Percentiles rank a stretch among this genome's conserved stretches.
These are phyloP conservation scores for Procambarus virginalis DNA, from an alignment of 1,140 invertebrate genomes.

Conservation along the genomic window DNA sequence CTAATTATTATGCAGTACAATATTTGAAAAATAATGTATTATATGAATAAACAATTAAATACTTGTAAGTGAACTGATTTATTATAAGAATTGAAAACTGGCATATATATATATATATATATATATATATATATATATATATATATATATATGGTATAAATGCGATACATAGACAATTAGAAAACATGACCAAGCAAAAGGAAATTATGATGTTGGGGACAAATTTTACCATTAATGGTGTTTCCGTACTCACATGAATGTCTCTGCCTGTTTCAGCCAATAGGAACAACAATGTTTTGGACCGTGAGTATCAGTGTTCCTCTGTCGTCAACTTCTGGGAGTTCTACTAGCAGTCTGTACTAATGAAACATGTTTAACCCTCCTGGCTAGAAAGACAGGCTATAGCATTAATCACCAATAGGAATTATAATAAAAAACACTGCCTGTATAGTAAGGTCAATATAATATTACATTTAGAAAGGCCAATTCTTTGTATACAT, in stretches of 20 bases:
- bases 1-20: constrained; percentile 12
- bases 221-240: constrained; percentile 38
- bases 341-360: constrained; percentile 34
- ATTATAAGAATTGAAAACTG: constrained; percentile 35
- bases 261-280: constrained; percentile 69
- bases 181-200: constrained; percentile 25
- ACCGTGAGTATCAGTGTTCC: constrained; percentile 70
- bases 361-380: constrained; percentile 18
- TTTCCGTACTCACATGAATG: constrained; percentile 54
- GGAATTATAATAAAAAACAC: constrained; percentile 5
- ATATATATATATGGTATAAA: neutral
- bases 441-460: constrained; percentile 5
- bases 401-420: constrained; percentile 11
- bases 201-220: neutral
- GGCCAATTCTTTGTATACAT: neutral
- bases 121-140: constrained; percentile 19
- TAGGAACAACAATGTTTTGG: constrained; percentile 71
- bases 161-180: neutral
- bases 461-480: neutral
- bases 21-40: constrained; percentile 18
- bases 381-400: constrained; percentile 16
- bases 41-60: constrained; percentile 1
- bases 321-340: constrained; percentile 39
- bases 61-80: neutral
- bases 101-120: constrained; percentile 11